Percentiles rank a stretch among this genome's conserved stretches.
These are phyloP conservation scores for Otocyon megalotis DNA, from an alignment of 2,113 vertebrate species.

Conservation along the genomic window DNA sequence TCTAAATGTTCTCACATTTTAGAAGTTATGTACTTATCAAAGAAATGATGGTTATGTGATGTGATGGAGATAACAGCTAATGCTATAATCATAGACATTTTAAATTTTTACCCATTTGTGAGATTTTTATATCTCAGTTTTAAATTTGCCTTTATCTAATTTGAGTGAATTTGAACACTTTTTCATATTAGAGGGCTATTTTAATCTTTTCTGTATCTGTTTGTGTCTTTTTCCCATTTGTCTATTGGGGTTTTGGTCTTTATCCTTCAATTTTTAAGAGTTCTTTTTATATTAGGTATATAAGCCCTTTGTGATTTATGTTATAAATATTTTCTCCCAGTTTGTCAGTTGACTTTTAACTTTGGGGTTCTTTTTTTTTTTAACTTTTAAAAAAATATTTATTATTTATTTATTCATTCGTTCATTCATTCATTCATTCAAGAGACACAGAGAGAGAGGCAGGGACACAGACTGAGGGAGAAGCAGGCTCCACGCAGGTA, in stretches of 20 bases:
- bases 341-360: not conserved
- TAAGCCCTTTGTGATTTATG: not conserved
- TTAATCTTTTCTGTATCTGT: not conserved
- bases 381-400: no score
- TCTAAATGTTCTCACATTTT: no score
- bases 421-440: no score
- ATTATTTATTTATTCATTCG: no score
- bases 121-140: not conserved
- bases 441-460: no score
- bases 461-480: no score
- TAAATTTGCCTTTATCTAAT: not conserved
- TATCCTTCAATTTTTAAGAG: not conserved
- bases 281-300: not conserved
- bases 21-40: no score
- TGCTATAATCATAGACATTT: not conserved
- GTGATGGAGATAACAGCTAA: not conserved
- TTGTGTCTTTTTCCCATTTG: not conserved
- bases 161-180: not conserved
- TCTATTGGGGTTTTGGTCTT: not conserved
- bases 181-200: not conserved
- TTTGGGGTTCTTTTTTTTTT: no score
- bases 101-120: not conserved
- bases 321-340: not conserved
- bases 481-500: no score
- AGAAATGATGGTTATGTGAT: no score